Conservation (phyloP, 2,888 invertebrate species). For the Pocota personata region DNA sequence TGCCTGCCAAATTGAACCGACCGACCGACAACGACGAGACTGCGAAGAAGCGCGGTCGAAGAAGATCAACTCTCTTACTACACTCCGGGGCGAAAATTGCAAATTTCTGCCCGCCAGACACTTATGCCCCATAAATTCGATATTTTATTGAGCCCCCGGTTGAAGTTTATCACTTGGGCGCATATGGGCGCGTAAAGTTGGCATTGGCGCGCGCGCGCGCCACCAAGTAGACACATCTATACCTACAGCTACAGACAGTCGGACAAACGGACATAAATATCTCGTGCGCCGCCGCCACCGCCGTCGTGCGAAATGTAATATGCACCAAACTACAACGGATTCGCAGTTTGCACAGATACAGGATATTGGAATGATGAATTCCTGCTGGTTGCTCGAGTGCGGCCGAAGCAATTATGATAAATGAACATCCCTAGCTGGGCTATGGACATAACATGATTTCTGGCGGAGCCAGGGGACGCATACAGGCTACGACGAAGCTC, state of each 20-base stretch:
- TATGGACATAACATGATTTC: conserved; percentile 58
- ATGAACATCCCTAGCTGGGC: conserved; percentile 69
- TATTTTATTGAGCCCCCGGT: conserved; percentile 75
- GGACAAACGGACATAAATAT: conserved; percentile 67
- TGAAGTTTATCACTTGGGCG: conserved; percentile 76
- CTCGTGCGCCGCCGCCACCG: conserved; percentile 53
- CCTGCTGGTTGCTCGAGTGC: conserved; percentile 71
- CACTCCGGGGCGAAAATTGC: conserved; percentile 75
- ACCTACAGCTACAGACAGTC: conserved; percentile 22
- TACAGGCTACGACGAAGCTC: conserved; percentile 2
- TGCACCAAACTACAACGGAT: conserved; percentile 43
- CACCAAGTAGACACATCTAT: conserved; percentile 24
- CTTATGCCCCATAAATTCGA: conserved; percentile 76
- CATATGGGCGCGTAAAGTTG: conserved; percentile 66
- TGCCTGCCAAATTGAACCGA: conserved; percentile 55
- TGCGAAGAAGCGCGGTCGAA: conserved; percentile 24
- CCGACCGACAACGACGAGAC: conserved; percentile 7
- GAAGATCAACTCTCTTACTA: conserved; percentile 66
- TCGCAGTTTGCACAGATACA: conserved; percentile 43
- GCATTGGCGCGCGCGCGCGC: conserved; percentile 51
- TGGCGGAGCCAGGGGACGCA: conserved; percentile 16
- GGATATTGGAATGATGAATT: conserved; percentile 75
- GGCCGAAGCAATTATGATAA: conserved; percentile 73
- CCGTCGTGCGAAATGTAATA: conserved; percentile 62
- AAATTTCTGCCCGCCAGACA: conserved; percentile 76